A percentile compares a stretch with the other conserved stretches of the same genome.
phyloP scores from a whole-genome alignment of 2,113 vertebrate genomes.

The Oenanthe melanoleuca region DNA sequence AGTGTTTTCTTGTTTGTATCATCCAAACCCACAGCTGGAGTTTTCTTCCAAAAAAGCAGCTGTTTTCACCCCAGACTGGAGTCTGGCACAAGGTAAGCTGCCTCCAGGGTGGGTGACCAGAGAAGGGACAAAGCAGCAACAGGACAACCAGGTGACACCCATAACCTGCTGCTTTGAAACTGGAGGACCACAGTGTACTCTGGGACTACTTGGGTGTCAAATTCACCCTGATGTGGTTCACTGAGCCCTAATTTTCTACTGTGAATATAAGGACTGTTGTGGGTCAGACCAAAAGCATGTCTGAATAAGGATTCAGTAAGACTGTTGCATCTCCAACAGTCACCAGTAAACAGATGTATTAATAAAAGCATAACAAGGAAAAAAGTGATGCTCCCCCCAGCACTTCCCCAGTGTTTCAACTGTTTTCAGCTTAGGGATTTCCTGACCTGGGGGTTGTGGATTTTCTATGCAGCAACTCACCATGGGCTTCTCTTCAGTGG shows the following conservation, averaged over 20 bases:
- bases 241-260: not conserved
- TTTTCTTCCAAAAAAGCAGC: not conserved
- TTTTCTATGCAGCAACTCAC: not conserved
- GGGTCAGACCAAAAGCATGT: not conserved
- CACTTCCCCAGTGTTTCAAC: not conserved
- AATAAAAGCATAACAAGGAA: not conserved
- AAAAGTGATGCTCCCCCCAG: not conserved
- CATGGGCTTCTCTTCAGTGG: not conserved
- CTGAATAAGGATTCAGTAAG: not conserved
- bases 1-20: not conserved
- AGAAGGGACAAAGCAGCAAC: not conserved
- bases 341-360: not conserved
- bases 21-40: not conserved
- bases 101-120: not conserved
- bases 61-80: not conserved
- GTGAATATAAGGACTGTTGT: not conserved
- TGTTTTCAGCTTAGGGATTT: not conserved
- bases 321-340: not conserved
- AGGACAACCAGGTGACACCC: not conserved
- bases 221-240: not conserved
- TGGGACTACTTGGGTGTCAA: not conserved
- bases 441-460: not conserved
- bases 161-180: not conserved
- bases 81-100: not conserved
- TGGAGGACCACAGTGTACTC: not conserved